Evolutionary conservation across 2,888 invertebrate species (phyloP).

Genomic region (Polymixis flavicincta): DNA sequence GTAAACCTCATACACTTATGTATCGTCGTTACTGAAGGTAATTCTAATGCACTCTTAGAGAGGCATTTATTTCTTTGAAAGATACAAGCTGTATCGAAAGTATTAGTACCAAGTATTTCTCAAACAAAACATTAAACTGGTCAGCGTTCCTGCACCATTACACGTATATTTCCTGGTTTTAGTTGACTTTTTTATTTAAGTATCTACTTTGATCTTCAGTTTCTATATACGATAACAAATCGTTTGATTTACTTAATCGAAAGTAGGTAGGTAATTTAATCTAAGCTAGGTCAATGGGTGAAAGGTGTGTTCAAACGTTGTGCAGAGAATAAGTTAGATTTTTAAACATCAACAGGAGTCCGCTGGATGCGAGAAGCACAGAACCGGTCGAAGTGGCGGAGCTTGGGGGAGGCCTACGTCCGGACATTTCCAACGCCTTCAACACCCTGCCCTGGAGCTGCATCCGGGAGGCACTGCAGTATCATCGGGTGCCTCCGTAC

Average conservation of each 20-base stretch:
- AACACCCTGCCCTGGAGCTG: too few species aligned
- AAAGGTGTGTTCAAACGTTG: constrained; percentile 12
- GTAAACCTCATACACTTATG: background rate
- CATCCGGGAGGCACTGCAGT: too few species aligned
- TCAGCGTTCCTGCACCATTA: constrained; percentile 46
- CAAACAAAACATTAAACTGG: constrained; percentile 31
- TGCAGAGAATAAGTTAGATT: too few species aligned
- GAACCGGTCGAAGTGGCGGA: too few species aligned
- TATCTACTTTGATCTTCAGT: constrained; percentile 11
- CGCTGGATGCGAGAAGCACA: too few species aligned
- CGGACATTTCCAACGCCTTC: too few species aligned
- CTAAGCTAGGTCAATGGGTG: constrained; percentile 40
- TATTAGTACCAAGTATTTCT: constrained; percentile 7
- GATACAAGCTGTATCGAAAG: constrained; percentile 24
- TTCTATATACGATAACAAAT: background rate
- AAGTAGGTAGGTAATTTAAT: background rate
- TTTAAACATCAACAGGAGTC: too few species aligned
- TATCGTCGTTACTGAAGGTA: background rate
- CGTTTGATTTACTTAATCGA: background rate
- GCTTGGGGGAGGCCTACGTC: too few species aligned
- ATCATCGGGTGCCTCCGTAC: too few species aligned
- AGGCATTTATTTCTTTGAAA: constrained; percentile 32
- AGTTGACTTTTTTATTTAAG: background rate
- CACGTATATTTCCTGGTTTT: constrained; percentile 25
- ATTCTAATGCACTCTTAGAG: constrained; percentile 17